A percentile compares a stretch with the other conserved stretches of the same genome.
Evolutionary conservation across 37 sponge, comb jelly and placozoan genomes (phyloP).

Genomic region (Beroe ovata): DNA sequence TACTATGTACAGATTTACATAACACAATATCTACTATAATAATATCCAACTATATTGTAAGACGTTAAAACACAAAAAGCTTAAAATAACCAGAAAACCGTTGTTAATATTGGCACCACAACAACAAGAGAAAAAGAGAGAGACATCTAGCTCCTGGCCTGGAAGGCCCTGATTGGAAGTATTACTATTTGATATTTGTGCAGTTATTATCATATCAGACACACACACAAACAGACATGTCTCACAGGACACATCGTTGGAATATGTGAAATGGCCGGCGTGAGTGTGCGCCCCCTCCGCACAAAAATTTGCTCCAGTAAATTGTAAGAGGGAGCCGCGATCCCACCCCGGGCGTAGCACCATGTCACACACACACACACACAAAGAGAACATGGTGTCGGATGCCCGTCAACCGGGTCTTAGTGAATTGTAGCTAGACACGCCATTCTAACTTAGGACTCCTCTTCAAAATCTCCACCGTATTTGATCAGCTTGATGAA

Average conservation of each 20-base stretch:
- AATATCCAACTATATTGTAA: constrained; percentile 2
- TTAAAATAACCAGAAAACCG: constrained; percentile 39
- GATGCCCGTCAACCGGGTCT: background rate
- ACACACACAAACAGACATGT: too few species aligned
- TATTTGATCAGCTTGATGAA: constrained; percentile 68
- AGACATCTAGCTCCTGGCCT: constrained; percentile 52
- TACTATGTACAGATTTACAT: constrained; percentile 50
- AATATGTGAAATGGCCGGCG: too few species aligned
- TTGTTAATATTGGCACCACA: constrained; percentile 19
- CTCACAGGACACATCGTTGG: too few species aligned
- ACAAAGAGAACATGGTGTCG: background rate
- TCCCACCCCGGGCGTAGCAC: background rate
- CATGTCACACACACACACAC: background rate
- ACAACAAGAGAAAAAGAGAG: constrained; percentile 3
- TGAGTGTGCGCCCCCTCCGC: too few species aligned
- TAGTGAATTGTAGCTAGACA: background rate
- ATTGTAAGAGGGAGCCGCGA: background rate
- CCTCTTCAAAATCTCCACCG: constrained; percentile 65
- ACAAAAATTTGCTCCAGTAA: background rate
- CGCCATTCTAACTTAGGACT: constrained; percentile 26
- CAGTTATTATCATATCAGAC: too few species aligned
- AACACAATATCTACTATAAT: constrained; percentile 14
- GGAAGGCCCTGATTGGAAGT: too few species aligned
- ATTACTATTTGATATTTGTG: too few species aligned
- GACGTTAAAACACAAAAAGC: constrained; percentile 45